These are phyloP conservation scores for Lithophane socia DNA, from an alignment of 2,888 invertebrate species.

Conservation along the genomic window DNA sequence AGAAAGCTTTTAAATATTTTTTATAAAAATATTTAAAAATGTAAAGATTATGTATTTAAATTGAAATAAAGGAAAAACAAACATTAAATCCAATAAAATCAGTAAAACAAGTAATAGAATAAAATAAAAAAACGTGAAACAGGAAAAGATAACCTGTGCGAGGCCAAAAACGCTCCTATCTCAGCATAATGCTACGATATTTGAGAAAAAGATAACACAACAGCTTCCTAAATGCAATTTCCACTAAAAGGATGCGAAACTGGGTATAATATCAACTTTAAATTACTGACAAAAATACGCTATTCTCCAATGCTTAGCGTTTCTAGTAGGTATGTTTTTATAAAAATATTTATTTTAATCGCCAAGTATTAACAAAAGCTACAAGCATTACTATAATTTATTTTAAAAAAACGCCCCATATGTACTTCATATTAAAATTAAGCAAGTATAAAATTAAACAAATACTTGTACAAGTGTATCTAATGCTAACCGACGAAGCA, in stretches of 20 bases:
- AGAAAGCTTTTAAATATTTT: too few species aligned
- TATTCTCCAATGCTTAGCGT: neutral
- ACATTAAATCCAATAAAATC: too few species aligned
- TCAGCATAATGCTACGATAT: too few species aligned
- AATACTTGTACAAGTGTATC: conserved; percentile 48
- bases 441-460: conserved; percentile 44
- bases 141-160: too few species aligned
- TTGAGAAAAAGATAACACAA: neutral
- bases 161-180: too few species aligned
- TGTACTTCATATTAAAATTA: conserved; percentile 2
- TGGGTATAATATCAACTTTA: neutral
- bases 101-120: too few species aligned
- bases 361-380: neutral
- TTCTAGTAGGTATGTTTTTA: neutral
- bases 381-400: too few species aligned
- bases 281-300: neutral
- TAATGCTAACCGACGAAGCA: conserved; percentile 51
- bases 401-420: neutral
- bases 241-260: neutral
- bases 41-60: too few species aligned
- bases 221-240: neutral
- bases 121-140: too few species aligned
- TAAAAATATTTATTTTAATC: neutral
- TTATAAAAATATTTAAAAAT: too few species aligned
- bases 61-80: too few species aligned